Conservation (phyloP, 2,113 vertebrate genomes). For the Isichthys henryi region DNA sequence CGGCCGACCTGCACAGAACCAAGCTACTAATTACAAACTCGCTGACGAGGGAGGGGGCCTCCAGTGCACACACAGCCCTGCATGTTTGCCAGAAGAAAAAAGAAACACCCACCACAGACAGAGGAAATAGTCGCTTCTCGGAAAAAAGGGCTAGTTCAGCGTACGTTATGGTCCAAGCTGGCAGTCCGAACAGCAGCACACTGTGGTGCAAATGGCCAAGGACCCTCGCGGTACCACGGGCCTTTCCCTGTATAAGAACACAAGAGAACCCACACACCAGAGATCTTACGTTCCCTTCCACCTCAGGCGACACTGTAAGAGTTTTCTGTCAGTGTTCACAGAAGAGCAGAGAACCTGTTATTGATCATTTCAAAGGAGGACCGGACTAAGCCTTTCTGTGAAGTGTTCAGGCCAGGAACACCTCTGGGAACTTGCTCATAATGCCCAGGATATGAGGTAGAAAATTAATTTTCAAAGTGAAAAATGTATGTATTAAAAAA, state of each 20-base stretch:
- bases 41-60: background rate
- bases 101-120: background rate
- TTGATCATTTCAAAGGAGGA: background rate
- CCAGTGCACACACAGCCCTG: background rate
- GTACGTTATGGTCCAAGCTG: background rate
- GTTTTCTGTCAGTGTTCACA: background rate
- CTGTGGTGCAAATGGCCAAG: background rate
- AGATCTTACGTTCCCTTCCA: background rate
- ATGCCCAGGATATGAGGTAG: background rate
- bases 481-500: background rate
- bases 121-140: background rate
- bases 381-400: background rate
- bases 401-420: background rate
- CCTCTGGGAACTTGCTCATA: background rate
- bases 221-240: background rate
- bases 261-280: background rate
- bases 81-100: background rate
- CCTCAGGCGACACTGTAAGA: background rate
- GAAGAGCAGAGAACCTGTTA: background rate
- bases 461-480: constrained; percentile 4
- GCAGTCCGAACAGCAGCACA: background rate
- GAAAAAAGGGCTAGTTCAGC: background rate
- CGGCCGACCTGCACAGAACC: background rate
- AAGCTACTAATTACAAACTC: constrained; percentile 5
- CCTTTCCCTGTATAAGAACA: background rate